A percentile compares a stretch with the other conserved stretches of the same genome.
Conservation (phyloP, 35 echinoderm and acorn worm species). For the Anneissia japonica region DNA sequence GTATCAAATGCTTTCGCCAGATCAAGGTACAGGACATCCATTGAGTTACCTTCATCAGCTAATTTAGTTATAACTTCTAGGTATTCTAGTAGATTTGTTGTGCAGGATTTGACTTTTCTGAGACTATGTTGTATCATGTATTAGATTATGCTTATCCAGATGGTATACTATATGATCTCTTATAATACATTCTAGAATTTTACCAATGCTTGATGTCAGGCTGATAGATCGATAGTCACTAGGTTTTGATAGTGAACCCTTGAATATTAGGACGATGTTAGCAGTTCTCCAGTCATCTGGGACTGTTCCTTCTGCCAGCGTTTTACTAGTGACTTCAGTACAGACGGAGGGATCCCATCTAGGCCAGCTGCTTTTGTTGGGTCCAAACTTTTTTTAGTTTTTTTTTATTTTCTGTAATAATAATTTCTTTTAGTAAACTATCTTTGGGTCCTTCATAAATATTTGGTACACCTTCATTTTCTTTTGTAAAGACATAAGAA, state of each 20-base stretch:
- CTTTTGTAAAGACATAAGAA: slow-evolving; percentile 11
- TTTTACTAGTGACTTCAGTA: no score
- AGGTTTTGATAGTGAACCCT: neutral
- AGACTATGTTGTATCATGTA: neutral
- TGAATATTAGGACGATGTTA: neutral
- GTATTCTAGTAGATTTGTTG: slow-evolving; percentile 2
- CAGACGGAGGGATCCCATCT: no score
- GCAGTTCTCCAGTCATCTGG: neutral
- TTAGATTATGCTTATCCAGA: neutral
- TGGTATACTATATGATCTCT: neutral
- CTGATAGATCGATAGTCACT: neutral
- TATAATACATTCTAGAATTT: neutral
- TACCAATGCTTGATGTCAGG: neutral
- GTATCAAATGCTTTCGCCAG: slow-evolving; percentile 16
- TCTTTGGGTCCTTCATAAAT: no score
- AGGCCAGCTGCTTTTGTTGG: no score
- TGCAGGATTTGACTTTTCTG: neutral
- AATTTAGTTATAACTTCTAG: neutral
- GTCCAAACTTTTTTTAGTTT: no score
- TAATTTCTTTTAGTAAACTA: no score
- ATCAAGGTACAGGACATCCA: slow-evolving; percentile 12
- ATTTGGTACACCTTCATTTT: neutral
- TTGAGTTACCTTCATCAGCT: neutral
- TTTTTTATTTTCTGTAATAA: no score
- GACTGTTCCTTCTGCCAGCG: neutral